Conservation (phyloP, 1,140 invertebrate genomes). For the Melitaea cinxia region DNA sequence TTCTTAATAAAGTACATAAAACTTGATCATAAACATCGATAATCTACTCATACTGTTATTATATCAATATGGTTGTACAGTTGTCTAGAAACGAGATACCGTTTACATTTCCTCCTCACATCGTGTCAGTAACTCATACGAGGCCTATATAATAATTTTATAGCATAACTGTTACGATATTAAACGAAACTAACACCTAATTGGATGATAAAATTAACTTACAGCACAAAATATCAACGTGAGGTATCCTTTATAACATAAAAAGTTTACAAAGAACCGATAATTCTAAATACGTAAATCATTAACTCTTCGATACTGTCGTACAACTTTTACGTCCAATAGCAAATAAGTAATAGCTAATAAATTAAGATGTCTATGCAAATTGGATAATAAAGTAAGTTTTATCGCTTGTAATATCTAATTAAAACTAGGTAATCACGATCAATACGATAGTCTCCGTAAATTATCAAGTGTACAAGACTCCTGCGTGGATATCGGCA, state of each 20-base stretch:
- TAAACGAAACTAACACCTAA: slow-evolving; percentile 14
- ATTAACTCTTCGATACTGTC: background rate
- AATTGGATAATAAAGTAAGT: slow-evolving; percentile 7
- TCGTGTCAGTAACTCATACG: background rate
- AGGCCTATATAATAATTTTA: slow-evolving; percentile 12
- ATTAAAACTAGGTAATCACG: slow-evolving; percentile 45
- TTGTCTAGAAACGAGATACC: slow-evolving; percentile 4
- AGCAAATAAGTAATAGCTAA: background rate
- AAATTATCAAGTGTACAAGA: slow-evolving; percentile 51
- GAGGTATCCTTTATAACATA: background rate
- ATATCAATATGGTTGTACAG: slow-evolving; percentile 5
- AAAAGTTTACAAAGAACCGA: background rate
- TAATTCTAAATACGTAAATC: background rate
- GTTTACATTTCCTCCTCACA: background rate
- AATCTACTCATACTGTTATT: slow-evolving; percentile 5
- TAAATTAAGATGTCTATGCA: slow-evolving; percentile 11
- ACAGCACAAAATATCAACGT: background rate
- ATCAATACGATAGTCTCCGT: slow-evolving; percentile 26
- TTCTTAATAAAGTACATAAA: slow-evolving; percentile 5
- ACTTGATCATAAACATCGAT: background rate
- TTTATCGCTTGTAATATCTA: slow-evolving; percentile 35
- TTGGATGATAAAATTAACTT: slow-evolving; percentile 4
- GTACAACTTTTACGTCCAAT: background rate
- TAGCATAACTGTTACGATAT: slow-evolving; percentile 3
- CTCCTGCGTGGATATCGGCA: slow-evolving; percentile 59